These are phyloP conservation scores for Papilio demoleus DNA, from an alignment of 2,888 invertebrate species.

Conservation along the genomic window DNA sequence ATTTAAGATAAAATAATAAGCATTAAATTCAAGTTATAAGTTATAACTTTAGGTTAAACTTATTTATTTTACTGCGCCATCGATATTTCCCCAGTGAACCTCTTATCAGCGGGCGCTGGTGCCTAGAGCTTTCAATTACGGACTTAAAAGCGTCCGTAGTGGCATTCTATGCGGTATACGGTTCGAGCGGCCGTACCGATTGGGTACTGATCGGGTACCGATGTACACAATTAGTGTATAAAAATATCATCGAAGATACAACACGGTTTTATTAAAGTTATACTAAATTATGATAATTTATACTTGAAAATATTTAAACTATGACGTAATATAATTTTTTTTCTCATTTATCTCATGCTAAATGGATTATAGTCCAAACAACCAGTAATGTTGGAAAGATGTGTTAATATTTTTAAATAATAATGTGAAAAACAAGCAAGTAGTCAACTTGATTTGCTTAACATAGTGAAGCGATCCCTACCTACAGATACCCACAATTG, in stretches of 20 bases:
- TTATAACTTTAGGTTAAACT: background rate
- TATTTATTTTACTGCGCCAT: constrained; percentile 9
- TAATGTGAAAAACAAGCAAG: too few relatives aligned
- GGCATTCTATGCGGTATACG: constrained; percentile 8
- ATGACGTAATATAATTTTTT: too few relatives aligned
- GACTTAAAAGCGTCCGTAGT: constrained; percentile 24
- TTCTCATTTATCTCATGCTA: too few relatives aligned
- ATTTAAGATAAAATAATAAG: background rate
- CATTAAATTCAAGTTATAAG: background rate
- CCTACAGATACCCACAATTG: too few relatives aligned
- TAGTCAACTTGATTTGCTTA: too few relatives aligned
- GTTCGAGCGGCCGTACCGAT: constrained; percentile 23
- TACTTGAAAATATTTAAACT: too few relatives aligned
- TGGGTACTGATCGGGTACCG: background rate
- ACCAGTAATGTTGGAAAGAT: too few relatives aligned
- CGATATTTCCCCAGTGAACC: constrained; percentile 24
- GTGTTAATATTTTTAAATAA: too few relatives aligned
- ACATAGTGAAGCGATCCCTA: too few relatives aligned
- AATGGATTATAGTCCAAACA: too few relatives aligned
- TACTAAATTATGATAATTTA: too few relatives aligned
- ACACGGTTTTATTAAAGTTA: background rate
- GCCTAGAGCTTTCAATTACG: constrained; percentile 33
- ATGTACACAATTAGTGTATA: constrained; percentile 17
- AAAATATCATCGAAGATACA: background rate
- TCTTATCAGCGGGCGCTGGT: constrained; percentile 9